phyloP scores from a whole-genome alignment of 2,888 invertebrate species.

The Osmoderma eremita region DNA sequence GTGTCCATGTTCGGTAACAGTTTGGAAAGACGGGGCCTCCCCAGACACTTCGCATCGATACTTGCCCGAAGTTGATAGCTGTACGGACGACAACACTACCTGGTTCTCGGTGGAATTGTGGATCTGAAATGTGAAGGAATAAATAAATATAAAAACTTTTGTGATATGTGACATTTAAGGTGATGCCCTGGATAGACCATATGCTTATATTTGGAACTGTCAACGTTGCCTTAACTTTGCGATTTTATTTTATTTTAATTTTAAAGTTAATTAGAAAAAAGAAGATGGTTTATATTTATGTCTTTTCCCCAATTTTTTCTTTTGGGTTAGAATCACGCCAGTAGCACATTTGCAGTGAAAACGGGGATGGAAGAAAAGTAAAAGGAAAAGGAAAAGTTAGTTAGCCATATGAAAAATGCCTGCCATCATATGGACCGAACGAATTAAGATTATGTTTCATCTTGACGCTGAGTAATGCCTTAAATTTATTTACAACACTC shows the following conservation, averaged over 20 bases:
- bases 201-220: too few species aligned
- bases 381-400: too few species aligned
- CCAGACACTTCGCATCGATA: conserved; percentile 78
- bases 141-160: too few species aligned
- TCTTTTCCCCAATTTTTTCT: too few species aligned
- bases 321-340: too few species aligned
- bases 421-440: conserved; percentile 23
- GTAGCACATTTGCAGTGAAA: too few species aligned
- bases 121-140: conserved; percentile 64
- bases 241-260: too few species aligned
- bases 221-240: too few species aligned
- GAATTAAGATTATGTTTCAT: conserved; percentile 38
- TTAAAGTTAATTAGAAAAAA: too few species aligned
- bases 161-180: background rate
- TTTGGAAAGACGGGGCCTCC: conserved; percentile 77
- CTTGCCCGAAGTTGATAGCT: conserved; percentile 71
- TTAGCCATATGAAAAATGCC: background rate
- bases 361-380: too few species aligned
- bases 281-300: too few species aligned
- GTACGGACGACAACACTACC: conserved; percentile 73
- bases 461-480: conserved; percentile 25
- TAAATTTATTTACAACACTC: conserved; percentile 28
- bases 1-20: conserved; percentile 73
- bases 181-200: too few species aligned
- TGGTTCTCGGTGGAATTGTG: conserved; percentile 75